phyloP scores from a whole-genome alignment of 2,113 vertebrate species.

The Quiscalus mexicanus region DNA sequence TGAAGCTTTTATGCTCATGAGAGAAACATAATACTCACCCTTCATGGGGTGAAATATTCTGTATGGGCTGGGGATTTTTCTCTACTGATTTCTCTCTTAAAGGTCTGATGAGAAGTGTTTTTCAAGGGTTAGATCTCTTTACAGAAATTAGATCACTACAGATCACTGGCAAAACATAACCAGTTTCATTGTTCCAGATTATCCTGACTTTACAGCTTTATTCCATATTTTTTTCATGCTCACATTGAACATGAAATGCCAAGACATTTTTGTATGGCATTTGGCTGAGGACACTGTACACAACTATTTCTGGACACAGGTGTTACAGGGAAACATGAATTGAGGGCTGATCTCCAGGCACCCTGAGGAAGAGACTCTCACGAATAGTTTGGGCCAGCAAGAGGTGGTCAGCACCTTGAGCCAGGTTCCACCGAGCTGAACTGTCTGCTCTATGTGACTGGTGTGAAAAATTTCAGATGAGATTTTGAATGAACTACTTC shows the following conservation, averaged over 20 bases:
- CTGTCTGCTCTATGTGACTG: background rate
- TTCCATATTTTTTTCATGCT: background rate
- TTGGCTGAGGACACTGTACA: background rate
- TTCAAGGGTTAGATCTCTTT: background rate
- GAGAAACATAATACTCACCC: constrained; percentile 55
- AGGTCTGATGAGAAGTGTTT: background rate
- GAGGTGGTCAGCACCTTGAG: background rate
- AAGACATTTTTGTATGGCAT: background rate
- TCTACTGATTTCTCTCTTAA: background rate
- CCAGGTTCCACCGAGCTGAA: background rate
- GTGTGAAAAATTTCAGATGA: background rate
- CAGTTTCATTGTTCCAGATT: background rate
- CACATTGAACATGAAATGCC: background rate
- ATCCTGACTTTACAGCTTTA: background rate
- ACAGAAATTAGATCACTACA: background rate
- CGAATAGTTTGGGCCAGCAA: background rate
- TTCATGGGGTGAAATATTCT: constrained; percentile 64
- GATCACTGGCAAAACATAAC: background rate
- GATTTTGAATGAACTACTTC: background rate
- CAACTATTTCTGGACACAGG: background rate
- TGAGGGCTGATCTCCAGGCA: background rate
- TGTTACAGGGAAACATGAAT: background rate
- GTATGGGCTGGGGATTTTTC: constrained; percentile 15
- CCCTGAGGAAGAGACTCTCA: background rate
- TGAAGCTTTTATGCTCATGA: constrained; percentile 43